Base-by-base conservation (phyloP, 1,140 invertebrate genomes). In the Chlorops oryzae region DNA sequence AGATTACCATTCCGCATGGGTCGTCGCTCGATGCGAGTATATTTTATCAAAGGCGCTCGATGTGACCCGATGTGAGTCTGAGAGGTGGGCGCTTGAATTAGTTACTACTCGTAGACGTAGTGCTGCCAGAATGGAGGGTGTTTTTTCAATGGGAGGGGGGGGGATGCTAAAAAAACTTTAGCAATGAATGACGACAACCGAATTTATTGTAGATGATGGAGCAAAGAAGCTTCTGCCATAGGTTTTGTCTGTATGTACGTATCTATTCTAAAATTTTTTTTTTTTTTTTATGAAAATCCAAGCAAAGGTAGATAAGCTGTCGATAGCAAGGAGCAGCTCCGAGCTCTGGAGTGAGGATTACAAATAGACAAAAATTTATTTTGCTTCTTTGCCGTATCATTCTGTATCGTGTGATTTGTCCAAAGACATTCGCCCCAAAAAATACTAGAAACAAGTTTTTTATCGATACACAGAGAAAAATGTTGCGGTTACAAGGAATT, bases 1-100 rank as follows among this genome's bases (percentile, higher is more conserved):
- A 70, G 66, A 70, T 70, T 70, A 70, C 63, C 60, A 66, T 70
- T 70, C 64, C 63, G 64, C 61, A 69, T 68, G 65, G 61, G 55
- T 59, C 54, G 60, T 55, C 58, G 48, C 51, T 58, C 46, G 12
- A 44, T 47, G 38, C 20, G 39, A 38, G 20, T 12, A 17, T 6
- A 41, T 23, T 23, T 41, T 41, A 21, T 23, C 13, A 41, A 41
- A 41, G 22, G 21, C 17, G 22, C 22, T 39, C 25, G 21, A 41
- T 23, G 25, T 41, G 39, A 23, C 25, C n/a, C 39, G 25, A 41
- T 41, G 39, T 10, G 21, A 15, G 15, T 38, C 21, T 38, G 35
- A 20, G 15, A 20, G 21, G 21, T 38, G 35, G 7, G 17, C 21
- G 35, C 35, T 38, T 6, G 17, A 20, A 18, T 38, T 38, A 20